Conservation (phyloP, 1,140 invertebrate genomes). For the Uloborus diversus region DNA sequence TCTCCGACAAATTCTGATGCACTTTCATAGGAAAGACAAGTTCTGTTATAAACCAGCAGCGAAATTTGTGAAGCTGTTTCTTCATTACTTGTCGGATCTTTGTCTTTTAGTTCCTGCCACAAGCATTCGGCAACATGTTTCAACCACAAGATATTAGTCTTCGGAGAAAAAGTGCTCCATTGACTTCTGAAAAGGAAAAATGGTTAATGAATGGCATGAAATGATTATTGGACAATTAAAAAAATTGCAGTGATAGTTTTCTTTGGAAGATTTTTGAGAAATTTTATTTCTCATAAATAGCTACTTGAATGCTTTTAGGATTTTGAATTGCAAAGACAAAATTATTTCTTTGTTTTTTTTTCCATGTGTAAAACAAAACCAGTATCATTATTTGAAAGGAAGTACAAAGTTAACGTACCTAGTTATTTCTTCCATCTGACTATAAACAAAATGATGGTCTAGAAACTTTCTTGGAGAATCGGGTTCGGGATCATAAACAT, state of each 20-base stretch:
- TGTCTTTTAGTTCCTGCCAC: not conserved
- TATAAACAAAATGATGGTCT: not conserved
- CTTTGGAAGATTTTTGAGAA: not conserved
- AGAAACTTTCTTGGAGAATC: not conserved
- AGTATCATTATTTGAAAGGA: not conserved
- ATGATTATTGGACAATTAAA: not conserved
- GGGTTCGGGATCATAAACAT: not conserved
- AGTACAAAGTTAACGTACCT: not conserved
- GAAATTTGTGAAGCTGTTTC: not conserved
- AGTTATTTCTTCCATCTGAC: not conserved
- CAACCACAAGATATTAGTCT: not conserved
- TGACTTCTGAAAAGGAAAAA: not conserved
- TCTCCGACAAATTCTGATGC: not conserved
- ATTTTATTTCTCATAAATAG: not conserved
- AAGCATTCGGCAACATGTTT: not conserved
- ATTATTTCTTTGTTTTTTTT: not conserved
- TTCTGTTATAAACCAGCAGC: not conserved
- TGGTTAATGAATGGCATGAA: not conserved
- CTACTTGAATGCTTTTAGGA: not conserved
- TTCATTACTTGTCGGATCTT: not conserved
- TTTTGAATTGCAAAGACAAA: not conserved
- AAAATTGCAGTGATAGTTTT: not conserved
- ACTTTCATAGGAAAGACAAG: not conserved
- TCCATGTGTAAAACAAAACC: not conserved
- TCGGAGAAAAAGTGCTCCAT: not conserved